Base-by-base conservation (phyloP, 2,888 invertebrate species). In the Clitarchus hookeri region DNA sequence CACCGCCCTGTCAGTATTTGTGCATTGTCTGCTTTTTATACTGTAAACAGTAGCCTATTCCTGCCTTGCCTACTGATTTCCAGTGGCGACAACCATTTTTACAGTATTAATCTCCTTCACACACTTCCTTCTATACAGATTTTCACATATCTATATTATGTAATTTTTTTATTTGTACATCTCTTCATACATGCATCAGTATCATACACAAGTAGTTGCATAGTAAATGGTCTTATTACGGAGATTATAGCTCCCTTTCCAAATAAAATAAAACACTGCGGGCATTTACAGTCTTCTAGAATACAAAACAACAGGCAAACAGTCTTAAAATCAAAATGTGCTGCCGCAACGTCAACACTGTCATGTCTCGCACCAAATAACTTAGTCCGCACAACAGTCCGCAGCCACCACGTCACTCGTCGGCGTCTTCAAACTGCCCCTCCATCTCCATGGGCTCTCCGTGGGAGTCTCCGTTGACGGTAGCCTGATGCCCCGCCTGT, bases 391-490 rank as follows among this genome's bases (percentile, higher is more conserved):
- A 65, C n/a, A 9, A 65, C 16, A 8, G n/a, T 6, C 65, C 1
- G 8, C 0, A 19, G 13, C 8, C 8, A 19, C 48, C 16, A 19
- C 9, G 23, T 84, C 44, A 84, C 8, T 65, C 77, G 6, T 84
- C 84, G 16, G 84, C 84, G 77, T 84, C 84, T 65, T 84, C 84
- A 77, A 84, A 84, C 65, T 84, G 84, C 9, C 84, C 84, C 27
- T 84, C 84, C 84, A 84, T 84, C 54, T 84, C 84, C 84, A 84
- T 84, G 9, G 84, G 84, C n/a, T 84, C 84, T 11, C 23, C 77
- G 6, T 84, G 27, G 25, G 36, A 8, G 36, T 77, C 65, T 25
- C 77, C 77, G 6, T 36, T 84, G 19, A 44, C 77, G 12, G 77
- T 82, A 36, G 16, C 16, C 44, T 44, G 82, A 4, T 82, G 82